These are phyloP conservation scores for Varanus komodoensis DNA, from an alignment of 2,113 vertebrate genomes.

Conservation along the genomic window DNA sequence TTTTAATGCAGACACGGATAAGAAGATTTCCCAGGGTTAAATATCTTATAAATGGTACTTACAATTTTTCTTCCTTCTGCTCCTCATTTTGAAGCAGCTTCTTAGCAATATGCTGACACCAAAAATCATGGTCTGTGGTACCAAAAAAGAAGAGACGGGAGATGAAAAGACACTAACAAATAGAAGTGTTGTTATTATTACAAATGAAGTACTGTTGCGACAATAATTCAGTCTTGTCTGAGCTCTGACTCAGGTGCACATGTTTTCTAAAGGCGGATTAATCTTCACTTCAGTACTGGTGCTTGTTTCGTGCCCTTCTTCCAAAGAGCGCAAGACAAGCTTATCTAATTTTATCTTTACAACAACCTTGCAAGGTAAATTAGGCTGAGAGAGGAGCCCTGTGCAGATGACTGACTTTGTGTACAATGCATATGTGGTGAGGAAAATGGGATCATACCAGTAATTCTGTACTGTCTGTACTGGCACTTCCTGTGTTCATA, in stretches of 20 bases:
- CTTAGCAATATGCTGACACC: not conserved
- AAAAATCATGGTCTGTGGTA: slow-evolving; percentile 2
- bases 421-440: too few species aligned
- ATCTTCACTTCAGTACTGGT: not conserved
- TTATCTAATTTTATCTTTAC: not conserved
- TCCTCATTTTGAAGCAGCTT: slow-evolving; percentile 30
- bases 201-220: not conserved
- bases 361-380: not conserved
- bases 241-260: not conserved
- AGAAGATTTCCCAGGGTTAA: slow-evolving; percentile 32
- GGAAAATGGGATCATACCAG: too few species aligned
- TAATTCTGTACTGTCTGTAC: not conserved
- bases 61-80: fast-evolving
- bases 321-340: not conserved
- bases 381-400: too few species aligned
- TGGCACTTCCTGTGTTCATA: not conserved
- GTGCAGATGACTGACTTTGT: not conserved
- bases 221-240: not conserved
- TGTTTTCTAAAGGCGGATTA: not conserved
- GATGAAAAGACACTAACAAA: slow-evolving; percentile 15
- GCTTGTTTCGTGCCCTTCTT: not conserved
- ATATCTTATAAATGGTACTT: slow-evolving; percentile 17
- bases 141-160: not conserved
- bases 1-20: slow-evolving; percentile 43
- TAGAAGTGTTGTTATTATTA: slow-evolving; percentile 14